Percentiles rank a stretch among this genome's conserved stretches.
phyloP scores from a whole-genome alignment of 2,797 vertebrate species.

The Aldrovandia affinis region DNA sequence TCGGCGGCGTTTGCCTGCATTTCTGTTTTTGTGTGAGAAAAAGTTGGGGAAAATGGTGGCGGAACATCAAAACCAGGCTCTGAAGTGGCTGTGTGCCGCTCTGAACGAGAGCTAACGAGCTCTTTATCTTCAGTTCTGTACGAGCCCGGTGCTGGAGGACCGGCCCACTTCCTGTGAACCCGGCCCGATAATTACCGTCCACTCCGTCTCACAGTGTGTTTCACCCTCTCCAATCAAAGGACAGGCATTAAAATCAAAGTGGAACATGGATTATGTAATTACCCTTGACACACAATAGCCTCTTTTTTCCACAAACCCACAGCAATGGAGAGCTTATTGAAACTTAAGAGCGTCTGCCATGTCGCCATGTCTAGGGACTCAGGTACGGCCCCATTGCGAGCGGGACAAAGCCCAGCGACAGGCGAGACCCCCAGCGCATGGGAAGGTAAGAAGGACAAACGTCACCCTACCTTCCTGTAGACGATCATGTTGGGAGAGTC shows the following conservation, averaged over 20 bases:
- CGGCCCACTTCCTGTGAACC: conserved; percentile 44
- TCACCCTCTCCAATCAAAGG: conserved; percentile 58
- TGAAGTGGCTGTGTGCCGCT: conserved; percentile 37
- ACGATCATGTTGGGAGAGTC: conserved; percentile 95
- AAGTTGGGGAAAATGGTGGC: conserved; percentile 28
- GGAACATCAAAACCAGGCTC: conserved; percentile 53
- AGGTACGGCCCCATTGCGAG: not conserved
- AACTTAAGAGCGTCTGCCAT: conserved; percentile 36
- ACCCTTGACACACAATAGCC: conserved; percentile 55
- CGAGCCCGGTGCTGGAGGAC: conserved; percentile 44
- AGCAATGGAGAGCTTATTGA: conserved; percentile 49
- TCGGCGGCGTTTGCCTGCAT: conserved; percentile 22
- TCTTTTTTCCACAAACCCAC: conserved; percentile 36
- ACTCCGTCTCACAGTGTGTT: conserved; percentile 28
- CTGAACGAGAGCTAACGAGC: conserved; percentile 47
- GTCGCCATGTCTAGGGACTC: not conserved
- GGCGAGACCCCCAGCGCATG: conserved; percentile 1
- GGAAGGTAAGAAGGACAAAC: not conserved
- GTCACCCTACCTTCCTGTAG: conserved; percentile 88
- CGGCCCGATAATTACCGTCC: conserved; percentile 54
- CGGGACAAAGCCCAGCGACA: not conserved
- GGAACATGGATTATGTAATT: conserved; percentile 55
- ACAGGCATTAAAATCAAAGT: conserved; percentile 54
- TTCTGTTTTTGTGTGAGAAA: conserved; percentile 30
- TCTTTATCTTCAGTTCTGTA: conserved; percentile 44